Evolutionary conservation across 2,888 invertebrate species (phyloP), one percentile per base, ranked within the genome.

Genomic region (Amphipoea oculea): DNA sequence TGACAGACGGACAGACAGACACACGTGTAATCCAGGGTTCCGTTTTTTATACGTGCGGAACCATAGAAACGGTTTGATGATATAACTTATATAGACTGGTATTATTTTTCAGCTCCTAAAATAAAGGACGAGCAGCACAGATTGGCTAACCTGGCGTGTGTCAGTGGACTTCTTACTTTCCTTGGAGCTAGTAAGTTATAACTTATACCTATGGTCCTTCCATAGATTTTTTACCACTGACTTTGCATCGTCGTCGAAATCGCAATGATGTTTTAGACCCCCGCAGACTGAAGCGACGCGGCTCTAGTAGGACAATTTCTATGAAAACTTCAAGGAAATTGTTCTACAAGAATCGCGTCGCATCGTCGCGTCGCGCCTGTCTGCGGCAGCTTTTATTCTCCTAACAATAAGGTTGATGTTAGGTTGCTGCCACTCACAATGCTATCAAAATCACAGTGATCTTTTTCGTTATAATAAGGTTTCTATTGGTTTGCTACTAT

Each of bases 121-220:
- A 95, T 96, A 78, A 96, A 96, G 77, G 96, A 95, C 11, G 96
- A 96, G 45, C 90, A 94, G 29, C 96, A 96, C 81, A 90, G 95
- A 40, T 78, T 96, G 11, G 93, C 92, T 0, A 96, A 96, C 78
- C 78, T 96, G 82, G 96, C 96, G 0, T 96, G 96, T 75, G 96
- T 96, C 6, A 95, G 95, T 80, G 96, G 96, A n/a, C 91, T 96
- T 14, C 92, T 95, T 67, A 96, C 96, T 0, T 96, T 96, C 68
- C 90, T 96, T 36, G 96, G 95, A 62, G 94, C 95, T 73, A 94
- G 96, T 96, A 85, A 88, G 86, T 40, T 40, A 29, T 29, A 29
- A 40, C 3, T 75, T 23, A 1, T 62, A 20, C 7, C 11, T 78
- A 17, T 3, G 7, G 57, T 60, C 1, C 9, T 60, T 60, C 11